Evolutionary conservation across 2,797 vertebrate genomes (phyloP).

Genomic region (Denticeps clupeoides): DNA sequence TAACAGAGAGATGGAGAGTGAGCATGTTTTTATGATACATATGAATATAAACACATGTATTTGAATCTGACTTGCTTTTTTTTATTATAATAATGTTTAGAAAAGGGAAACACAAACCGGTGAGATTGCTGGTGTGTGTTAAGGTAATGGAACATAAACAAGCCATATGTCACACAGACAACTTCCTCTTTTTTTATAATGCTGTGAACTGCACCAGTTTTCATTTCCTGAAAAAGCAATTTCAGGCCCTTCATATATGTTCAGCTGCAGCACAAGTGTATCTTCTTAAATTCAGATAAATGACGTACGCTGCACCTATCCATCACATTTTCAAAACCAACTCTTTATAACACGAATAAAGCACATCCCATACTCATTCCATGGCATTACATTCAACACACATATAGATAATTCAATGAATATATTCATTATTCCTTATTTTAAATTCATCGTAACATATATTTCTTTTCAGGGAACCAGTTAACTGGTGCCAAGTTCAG

Average conservation of each 20-base stretch:
- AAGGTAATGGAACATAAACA: slow-evolving; percentile 2
- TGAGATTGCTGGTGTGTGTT: neutral
- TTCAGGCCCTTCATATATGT: slow-evolving; percentile 18
- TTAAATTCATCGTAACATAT: no score
- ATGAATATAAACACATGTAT: no score
- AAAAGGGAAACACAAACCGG: neutral
- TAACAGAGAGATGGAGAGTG: neutral
- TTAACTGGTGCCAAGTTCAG: neutral
- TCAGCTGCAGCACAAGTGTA: slow-evolving; percentile 1
- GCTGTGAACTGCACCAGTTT: slow-evolving; percentile 27
- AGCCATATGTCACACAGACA: slow-evolving; percentile 8
- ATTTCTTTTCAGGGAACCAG: no score
- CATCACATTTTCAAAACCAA: no score
- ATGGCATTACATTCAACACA: no score
- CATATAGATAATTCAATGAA: no score
- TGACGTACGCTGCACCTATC: no score
- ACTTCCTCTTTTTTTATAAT: slow-evolving; percentile 22
- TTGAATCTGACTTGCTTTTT: slow-evolving; percentile 6
- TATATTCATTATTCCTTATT: no score
- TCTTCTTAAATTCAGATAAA: no score
- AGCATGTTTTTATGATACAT: no score
- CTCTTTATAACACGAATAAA: no score
- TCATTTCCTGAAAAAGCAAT: slow-evolving; percentile 29
- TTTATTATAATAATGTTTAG: neutral
- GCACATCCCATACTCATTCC: no score